phyloP scores from a whole-genome alignment of 2,113 vertebrate species.

The Argyrosomus japonicus region DNA sequence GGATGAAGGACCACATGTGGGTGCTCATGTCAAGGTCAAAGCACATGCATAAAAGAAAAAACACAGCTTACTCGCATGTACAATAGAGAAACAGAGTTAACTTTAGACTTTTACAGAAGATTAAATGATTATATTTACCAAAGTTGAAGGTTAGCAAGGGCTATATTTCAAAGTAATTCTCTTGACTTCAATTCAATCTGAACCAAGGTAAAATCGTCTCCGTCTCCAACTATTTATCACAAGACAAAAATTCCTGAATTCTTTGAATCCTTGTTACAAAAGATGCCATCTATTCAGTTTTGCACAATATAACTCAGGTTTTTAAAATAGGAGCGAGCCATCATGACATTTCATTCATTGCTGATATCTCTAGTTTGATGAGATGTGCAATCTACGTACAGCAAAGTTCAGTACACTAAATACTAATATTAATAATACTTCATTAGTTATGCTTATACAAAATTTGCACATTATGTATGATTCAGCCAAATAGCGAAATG shows the following conservation, averaged over 20 bases:
- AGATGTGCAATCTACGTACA: no score
- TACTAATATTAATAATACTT: neutral
- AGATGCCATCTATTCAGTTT: neutral
- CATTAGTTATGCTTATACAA: neutral
- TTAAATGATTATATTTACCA: neutral
- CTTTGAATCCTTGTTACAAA: neutral
- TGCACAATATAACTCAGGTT: neutral
- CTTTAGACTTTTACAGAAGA: neutral
- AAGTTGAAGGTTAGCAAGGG: neutral
- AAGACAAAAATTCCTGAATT: neutral
- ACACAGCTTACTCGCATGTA: neutral
- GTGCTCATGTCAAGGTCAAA: neutral
- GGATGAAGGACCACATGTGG: neutral
- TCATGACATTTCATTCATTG: neutral
- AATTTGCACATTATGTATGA: conserved; percentile 11
- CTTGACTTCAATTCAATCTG: neutral
- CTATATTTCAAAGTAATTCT: neutral
- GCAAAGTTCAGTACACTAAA: neutral
- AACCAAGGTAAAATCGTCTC: neutral
- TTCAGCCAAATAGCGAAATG: conserved; percentile 38
- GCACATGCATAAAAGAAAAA: neutral
- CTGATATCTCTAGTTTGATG: neutral
- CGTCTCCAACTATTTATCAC: neutral
- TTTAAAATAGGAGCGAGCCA: neutral
- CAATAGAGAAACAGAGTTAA: neutral